Conservation (phyloP, 1,140 invertebrate genomes). For the Cydia fagiglandana region DNA sequence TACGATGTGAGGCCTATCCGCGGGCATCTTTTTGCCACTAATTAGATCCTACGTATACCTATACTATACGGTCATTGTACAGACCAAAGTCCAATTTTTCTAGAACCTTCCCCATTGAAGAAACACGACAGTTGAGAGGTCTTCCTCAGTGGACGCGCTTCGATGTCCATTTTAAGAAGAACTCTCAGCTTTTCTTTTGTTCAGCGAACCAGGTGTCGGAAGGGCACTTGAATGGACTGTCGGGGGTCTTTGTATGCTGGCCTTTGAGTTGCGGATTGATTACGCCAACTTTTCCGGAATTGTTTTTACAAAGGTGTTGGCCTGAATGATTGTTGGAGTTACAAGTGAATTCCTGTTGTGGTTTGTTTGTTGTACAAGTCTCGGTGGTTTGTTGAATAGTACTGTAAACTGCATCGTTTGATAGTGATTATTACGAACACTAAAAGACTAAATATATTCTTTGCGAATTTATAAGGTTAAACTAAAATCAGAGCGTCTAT, state of each 20-base stretch:
- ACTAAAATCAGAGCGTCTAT: too few species aligned
- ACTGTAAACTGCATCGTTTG: not conserved
- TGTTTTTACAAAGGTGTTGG: slow-evolving; percentile 30
- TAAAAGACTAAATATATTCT: too few species aligned
- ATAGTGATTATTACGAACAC: not conserved
- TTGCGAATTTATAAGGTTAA: too few species aligned
- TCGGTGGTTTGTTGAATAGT: not conserved
- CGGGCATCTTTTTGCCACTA: slow-evolving; percentile 31
- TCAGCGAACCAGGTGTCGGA: not conserved
- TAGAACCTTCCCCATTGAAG: not conserved
- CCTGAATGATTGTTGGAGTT: slow-evolving; percentile 30
- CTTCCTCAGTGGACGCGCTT: not conserved
- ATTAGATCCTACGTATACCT: slow-evolving; percentile 20
- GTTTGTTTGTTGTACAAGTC: not conserved
- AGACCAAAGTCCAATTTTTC: not conserved
- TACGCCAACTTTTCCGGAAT: slow-evolving; percentile 14
- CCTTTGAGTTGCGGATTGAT: slow-evolving; percentile 30
- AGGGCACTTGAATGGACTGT: slow-evolving; percentile 7
- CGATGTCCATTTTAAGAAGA: slow-evolving; percentile 3
- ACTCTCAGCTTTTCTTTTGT: slow-evolving; percentile 8
- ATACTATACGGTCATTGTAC: slow-evolving; percentile 24
- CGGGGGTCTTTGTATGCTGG: slow-evolving; percentile 12
- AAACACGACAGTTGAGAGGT: not conserved
- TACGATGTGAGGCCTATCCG: slow-evolving; percentile 31
- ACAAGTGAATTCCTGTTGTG: slow-evolving; percentile 25